A percentile compares a stretch with the other conserved stretches of the same genome.
Evolutionary conservation across 2,797 vertebrate species (phyloP).

Genomic region (Microctenopoma stevenorrisi): DNA sequence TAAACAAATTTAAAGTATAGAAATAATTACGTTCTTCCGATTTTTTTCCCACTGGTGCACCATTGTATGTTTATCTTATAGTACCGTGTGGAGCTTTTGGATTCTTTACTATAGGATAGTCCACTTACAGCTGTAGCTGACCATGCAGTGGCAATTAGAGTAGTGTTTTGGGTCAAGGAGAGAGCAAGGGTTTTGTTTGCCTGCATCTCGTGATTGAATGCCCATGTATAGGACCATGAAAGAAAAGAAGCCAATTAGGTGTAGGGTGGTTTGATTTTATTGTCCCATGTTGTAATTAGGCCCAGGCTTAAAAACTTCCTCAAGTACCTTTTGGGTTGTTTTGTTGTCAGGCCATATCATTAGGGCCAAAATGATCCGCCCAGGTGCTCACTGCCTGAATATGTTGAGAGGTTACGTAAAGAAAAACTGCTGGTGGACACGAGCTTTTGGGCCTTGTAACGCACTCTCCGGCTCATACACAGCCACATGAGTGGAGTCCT

Average conservation of each 20-base stretch:
- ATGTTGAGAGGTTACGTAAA: slow-evolving; percentile 72
- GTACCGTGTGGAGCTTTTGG: slow-evolving; percentile 25
- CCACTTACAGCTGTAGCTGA: slow-evolving; percentile 70
- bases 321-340: slow-evolving; percentile 81
- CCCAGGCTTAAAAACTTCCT: slow-evolving; percentile 73
- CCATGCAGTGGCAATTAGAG: slow-evolving; percentile 79
- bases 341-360: slow-evolving; percentile 82
- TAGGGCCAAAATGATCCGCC: slow-evolving; percentile 78
- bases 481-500: slow-evolving; percentile 62
- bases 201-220: slow-evolving; percentile 81
- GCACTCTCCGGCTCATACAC: slow-evolving; percentile 46
- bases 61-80: slow-evolving; percentile 49
- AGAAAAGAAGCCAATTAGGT: slow-evolving; percentile 85
- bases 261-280: slow-evolving; percentile 78
- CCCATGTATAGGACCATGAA: slow-evolving; percentile 78
- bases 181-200: slow-evolving; percentile 83
- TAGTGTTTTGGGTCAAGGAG: slow-evolving; percentile 82
- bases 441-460: slow-evolving; percentile 54
- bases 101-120: slow-evolving; percentile 50
- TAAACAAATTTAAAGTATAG: slow-evolving; percentile 13
- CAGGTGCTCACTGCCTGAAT: slow-evolving; percentile 78
- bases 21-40: slow-evolving; percentile 32
- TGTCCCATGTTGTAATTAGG: slow-evolving; percentile 82
- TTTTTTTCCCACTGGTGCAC: slow-evolving; percentile 31
- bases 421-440: slow-evolving; percentile 52